phyloP scores from a whole-genome alignment of 2,113 vertebrate genomes.

The Telmatochromis sp. region DNA sequence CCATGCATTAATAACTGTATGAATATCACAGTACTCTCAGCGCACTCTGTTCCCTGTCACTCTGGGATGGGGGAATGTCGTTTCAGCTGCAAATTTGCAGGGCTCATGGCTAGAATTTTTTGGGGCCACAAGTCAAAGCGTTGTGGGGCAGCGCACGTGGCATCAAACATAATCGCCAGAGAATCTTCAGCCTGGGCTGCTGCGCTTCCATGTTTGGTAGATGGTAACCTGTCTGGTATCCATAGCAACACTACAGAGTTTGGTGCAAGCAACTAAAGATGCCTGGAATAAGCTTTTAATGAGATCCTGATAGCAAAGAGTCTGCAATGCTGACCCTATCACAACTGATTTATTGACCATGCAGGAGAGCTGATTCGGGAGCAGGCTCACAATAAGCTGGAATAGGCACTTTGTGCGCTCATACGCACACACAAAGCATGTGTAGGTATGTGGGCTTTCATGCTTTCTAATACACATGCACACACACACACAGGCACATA shows the following conservation, averaged over 20 bases:
- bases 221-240: slow-evolving; percentile 54
- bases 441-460: not conserved
- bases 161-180: slow-evolving; percentile 17
- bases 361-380: slow-evolving; percentile 20
- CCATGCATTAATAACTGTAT: slow-evolving; percentile 60
- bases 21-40: slow-evolving; percentile 48
- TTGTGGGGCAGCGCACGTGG: not conserved
- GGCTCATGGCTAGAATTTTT: slow-evolving; percentile 6
- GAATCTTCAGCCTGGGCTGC: slow-evolving; percentile 5
- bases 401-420: not conserved
- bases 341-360: slow-evolving; percentile 49
- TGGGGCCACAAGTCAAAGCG: slow-evolving; percentile 8
- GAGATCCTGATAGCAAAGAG: slow-evolving; percentile 43
- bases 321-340: slow-evolving; percentile 39
- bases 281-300: slow-evolving; percentile 48
- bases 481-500: not conserved
- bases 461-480: not conserved
- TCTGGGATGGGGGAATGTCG: not conserved
- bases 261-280: slow-evolving; percentile 28
- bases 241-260: slow-evolving; percentile 57
- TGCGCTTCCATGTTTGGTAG: slow-evolving; percentile 30
- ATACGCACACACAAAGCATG: not conserved
- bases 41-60: slow-evolving; percentile 7
- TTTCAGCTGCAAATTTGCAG: not conserved
- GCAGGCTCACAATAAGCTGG: not conserved